Conservation (phyloP, 2,888 invertebrate species). For the Pristionchus mayeri region DNA sequence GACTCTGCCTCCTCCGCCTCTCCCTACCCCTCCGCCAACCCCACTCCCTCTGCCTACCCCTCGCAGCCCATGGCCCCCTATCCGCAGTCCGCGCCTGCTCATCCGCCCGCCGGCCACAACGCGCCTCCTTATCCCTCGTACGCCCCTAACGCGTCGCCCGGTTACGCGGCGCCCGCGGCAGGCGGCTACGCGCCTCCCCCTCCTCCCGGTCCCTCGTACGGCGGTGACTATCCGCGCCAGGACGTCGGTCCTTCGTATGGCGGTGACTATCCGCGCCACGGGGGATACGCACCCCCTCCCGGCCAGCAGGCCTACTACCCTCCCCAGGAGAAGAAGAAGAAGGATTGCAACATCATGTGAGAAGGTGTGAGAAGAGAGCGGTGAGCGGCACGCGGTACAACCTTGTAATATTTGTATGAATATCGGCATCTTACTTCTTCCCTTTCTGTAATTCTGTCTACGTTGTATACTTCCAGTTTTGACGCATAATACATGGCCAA, state of each 20-base stretch:
- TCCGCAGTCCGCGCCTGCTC: constrained; percentile 56
- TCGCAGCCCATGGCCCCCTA: constrained; percentile 50
- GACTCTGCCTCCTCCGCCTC: constrained; percentile 15
- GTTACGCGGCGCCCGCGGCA: constrained; percentile 17
- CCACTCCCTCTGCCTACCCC: constrained; percentile 52
- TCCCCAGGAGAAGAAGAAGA: constrained; percentile 69
- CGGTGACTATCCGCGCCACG: constrained; percentile 42
- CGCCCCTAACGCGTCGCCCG: constrained; percentile 56
- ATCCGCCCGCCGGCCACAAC: constrained; percentile 54
- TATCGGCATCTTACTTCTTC: neutral
- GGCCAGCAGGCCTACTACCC: constrained; percentile 70
- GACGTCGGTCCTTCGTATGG: constrained; percentile 44
- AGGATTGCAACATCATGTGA: constrained; percentile 65
- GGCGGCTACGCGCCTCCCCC: neutral
- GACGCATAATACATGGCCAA: constrained; percentile 26
- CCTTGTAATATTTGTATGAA: constrained; percentile 6
- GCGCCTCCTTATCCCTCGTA: constrained; percentile 65
- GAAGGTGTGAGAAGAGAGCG: neutral
- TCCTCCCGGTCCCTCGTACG: neutral
- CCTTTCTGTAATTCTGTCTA: neutral
- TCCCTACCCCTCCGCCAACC: constrained; percentile 32
- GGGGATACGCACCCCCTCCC: constrained; percentile 45
- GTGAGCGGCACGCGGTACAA: neutral
- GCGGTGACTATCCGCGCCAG: constrained; percentile 46
- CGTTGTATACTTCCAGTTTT: neutral